Evolutionary conservation across 2,797 vertebrate species (phyloP).

Genomic region (Coregonus ussuriensis): DNA sequence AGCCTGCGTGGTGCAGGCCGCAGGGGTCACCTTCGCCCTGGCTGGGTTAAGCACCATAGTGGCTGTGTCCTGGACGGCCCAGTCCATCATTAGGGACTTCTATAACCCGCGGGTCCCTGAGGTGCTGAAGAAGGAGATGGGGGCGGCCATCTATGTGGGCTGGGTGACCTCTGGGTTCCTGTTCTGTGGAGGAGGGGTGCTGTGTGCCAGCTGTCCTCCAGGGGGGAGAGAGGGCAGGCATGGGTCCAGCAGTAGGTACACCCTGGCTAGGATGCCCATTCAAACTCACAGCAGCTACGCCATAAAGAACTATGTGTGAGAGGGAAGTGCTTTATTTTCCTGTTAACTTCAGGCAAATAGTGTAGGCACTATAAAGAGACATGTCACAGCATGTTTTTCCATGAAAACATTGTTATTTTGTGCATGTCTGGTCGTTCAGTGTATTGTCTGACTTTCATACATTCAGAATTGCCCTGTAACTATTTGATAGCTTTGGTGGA

Average conservation of each 20-base stretch:
- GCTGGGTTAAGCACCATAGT: constrained; percentile 72
- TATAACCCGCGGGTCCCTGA: constrained; percentile 83
- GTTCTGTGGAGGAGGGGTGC: constrained; percentile 74
- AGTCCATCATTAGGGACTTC: constrained; percentile 82
- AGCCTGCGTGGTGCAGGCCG: constrained; percentile 68
- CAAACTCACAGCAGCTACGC: constrained; percentile 70
- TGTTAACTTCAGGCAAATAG: background rate
- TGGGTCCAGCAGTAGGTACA: constrained; percentile 66
- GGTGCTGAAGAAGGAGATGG: constrained; percentile 84
- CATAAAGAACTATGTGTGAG: constrained; percentile 85
- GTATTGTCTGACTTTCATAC: background rate
- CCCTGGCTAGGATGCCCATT: constrained; percentile 52
- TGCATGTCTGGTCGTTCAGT: background rate
- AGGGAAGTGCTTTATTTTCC: constrained; percentile 17
- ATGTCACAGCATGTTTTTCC: background rate
- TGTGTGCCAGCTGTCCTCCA: constrained; percentile 74
- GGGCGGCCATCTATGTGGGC: constrained; percentile 84
- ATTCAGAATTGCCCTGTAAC: background rate
- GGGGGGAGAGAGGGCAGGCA: constrained; percentile 39
- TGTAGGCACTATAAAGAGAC: background rate
- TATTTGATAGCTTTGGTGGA: background rate
- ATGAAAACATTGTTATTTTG: background rate
- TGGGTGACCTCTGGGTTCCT: constrained; percentile 80
- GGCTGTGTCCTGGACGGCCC: constrained; percentile 83
- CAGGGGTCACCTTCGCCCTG: constrained; percentile 77